Evolutionary conservation across 2,797 vertebrate species (phyloP).

Genomic region (Myotis daubentonii): DNA sequence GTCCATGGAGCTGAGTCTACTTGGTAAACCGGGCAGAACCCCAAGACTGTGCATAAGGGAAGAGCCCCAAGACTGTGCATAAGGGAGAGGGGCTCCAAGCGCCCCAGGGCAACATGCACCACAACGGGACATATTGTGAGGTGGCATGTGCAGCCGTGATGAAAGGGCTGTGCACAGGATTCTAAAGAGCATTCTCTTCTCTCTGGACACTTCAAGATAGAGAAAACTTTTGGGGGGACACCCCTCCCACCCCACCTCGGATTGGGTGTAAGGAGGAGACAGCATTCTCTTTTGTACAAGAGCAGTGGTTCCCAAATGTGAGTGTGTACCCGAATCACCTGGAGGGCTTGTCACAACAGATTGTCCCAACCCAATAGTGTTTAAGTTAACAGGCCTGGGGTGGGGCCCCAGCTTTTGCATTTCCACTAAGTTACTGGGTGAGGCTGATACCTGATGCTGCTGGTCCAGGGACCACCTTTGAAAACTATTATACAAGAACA

Average conservation of each 20-base stretch:
- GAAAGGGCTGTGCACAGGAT: background rate
- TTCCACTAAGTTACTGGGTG: background rate
- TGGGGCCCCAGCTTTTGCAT: background rate
- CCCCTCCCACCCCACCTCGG: background rate
- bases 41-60: background rate
- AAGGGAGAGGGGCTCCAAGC: no score
- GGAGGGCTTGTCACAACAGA: background rate
- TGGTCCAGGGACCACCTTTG: background rate
- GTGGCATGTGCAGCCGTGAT: rapidly evolving
- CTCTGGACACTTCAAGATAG: background rate
- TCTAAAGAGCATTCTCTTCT: background rate
- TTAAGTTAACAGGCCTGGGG: background rate
- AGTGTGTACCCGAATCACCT: no score
- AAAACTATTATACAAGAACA: background rate
- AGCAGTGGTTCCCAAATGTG: background rate
- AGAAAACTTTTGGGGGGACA: background rate
- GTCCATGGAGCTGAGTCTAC: background rate
- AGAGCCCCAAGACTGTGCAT: background rate
- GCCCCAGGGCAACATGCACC: background rate
- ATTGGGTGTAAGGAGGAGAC: background rate
- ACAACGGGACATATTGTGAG: no score
- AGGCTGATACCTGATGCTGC: background rate
- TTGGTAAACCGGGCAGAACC: background rate
- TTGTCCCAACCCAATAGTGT: background rate
- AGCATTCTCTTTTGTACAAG: background rate